Evolutionary conservation across 2,888 invertebrate genomes (phyloP), one percentile per base, ranked within the genome.

Genomic region (Gastrophysa polygoni): DNA sequence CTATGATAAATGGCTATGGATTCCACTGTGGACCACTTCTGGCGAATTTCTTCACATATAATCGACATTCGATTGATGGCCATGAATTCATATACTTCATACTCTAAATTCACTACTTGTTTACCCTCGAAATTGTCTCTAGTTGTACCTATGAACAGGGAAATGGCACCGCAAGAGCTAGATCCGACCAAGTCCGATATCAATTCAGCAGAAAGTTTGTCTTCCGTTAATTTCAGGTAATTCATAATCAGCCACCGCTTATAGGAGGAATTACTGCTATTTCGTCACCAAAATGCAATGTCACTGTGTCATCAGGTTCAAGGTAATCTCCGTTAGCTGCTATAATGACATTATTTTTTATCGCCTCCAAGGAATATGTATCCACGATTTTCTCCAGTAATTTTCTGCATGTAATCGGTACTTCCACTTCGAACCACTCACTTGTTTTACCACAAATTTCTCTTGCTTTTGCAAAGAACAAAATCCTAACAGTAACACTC

Each of bases 11-110:
- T 90, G 11, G 92, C 95, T 71, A 97, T 92, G 72, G 92, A 86
- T 69, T 89, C 87, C 1, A 96, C 84, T 47, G 87, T 83, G 0
- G 84, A 80, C 92, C 95, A 97, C 75, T 89, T 87, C 10, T 78
- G 77, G 28, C 96, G 85, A 10, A 93, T 85, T 59, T 90, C 86
- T 0, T 82, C 77, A 78, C 96, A 96, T 34, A 97, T 90, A 57
- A 86, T 85, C 67, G 87, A 85, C 86, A 98, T 87, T 67, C 91
- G 88, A 77, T 92, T 93, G 6, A 91, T 71, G 0, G 95, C 97
- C 98, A 98, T 98, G 1, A 89, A 84, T 73, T 92, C 91, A 78
- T 97, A 98, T 0, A 95, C 95, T 82, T 98, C 97, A 83, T 98
- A 98, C 77, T 95, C 93, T 55, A 98, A 83, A 59, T 86, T 86